These are phyloP conservation scores for Brevimyrus niger DNA, from an alignment of 2,113 vertebrate species.

Conservation along the genomic window DNA sequence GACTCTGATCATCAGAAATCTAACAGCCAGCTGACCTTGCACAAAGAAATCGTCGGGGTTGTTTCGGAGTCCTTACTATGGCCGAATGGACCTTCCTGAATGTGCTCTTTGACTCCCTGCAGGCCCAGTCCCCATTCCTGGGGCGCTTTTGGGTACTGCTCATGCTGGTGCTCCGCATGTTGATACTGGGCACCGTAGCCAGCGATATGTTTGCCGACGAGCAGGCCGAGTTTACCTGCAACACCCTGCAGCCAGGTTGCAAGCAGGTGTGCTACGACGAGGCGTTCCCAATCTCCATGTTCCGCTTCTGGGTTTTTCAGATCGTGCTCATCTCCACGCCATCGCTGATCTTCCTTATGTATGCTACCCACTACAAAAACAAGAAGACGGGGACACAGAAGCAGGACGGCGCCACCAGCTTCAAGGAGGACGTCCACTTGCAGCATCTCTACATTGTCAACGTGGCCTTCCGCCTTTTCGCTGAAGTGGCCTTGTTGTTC, in stretches of 20 bases:
- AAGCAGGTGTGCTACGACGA: constrained; percentile 56
- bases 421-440: constrained; percentile 10
- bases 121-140: constrained; percentile 78
- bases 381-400: constrained; percentile 49
- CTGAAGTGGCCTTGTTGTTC: constrained; percentile 72
- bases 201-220: constrained; percentile 84
- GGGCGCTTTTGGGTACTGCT: constrained; percentile 85
- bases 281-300: constrained; percentile 88
- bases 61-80: constrained; percentile 51
- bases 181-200: constrained; percentile 82
- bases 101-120: constrained; percentile 70
- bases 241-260: constrained; percentile 78
- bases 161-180: constrained; percentile 84
- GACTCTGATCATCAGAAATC: neutral
- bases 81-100: constrained; percentile 79
- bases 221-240: constrained; percentile 81
- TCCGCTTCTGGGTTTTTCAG: constrained; percentile 92
- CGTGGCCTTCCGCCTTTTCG: constrained; percentile 67
- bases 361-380: constrained; percentile 68
- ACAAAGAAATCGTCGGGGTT: neutral
- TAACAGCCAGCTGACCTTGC: neutral
- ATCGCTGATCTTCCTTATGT: constrained; percentile 75
- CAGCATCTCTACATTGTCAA: constrained; percentile 66
- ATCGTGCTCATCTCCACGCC: constrained; percentile 82
- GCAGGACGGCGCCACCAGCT: neutral